Conservation (phyloP, 2,888 invertebrate genomes). For the Scaptomyza tumidula region DNA sequence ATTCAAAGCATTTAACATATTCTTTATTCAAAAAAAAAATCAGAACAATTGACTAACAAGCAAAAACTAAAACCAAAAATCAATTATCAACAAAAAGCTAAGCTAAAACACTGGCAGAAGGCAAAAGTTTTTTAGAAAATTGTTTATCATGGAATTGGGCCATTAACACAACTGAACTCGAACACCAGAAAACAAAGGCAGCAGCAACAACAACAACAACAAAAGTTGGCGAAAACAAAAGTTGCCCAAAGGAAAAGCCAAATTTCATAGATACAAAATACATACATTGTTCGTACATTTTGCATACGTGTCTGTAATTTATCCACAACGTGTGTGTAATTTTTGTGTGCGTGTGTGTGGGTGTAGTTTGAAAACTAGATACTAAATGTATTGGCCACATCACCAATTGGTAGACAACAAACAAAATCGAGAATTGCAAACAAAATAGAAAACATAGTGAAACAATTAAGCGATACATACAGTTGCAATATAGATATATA, state of each 20-base stretch:
- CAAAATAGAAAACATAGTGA: slow-evolving; percentile 29
- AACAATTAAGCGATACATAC: slow-evolving; percentile 29
- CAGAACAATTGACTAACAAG: slow-evolving; percentile 27
- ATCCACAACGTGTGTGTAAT: not conserved
- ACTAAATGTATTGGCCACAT: slow-evolving; percentile 37
- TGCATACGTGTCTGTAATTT: slow-evolving; percentile 20
- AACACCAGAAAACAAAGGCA: not conserved
- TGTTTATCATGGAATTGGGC: slow-evolving; percentile 74
- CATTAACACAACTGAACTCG: slow-evolving; percentile 49
- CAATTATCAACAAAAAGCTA: slow-evolving; percentile 41
- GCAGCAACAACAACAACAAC: slow-evolving; percentile 12
- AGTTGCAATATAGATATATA: slow-evolving; percentile 14
- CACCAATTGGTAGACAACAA: slow-evolving; percentile 69
- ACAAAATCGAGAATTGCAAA: slow-evolving; percentile 60
- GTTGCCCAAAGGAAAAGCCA: slow-evolving; percentile 49
- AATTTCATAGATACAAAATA: slow-evolving; percentile 42
- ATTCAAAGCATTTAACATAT: not conserved
- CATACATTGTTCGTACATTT: slow-evolving; percentile 12
- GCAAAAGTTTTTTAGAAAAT: slow-evolving; percentile 57
- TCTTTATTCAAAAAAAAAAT: slow-evolving; percentile 20
- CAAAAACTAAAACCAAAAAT: slow-evolving; percentile 28
- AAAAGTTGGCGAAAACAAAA: slow-evolving; percentile 56
- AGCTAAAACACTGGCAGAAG: slow-evolving; percentile 30
- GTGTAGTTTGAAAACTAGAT: slow-evolving; percentile 42
- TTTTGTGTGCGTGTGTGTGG: slow-evolving; percentile 4